These are phyloP conservation scores for Druon quercuslanigerum DNA, from an alignment of 1,140 invertebrate species.

Conservation along the genomic window DNA sequence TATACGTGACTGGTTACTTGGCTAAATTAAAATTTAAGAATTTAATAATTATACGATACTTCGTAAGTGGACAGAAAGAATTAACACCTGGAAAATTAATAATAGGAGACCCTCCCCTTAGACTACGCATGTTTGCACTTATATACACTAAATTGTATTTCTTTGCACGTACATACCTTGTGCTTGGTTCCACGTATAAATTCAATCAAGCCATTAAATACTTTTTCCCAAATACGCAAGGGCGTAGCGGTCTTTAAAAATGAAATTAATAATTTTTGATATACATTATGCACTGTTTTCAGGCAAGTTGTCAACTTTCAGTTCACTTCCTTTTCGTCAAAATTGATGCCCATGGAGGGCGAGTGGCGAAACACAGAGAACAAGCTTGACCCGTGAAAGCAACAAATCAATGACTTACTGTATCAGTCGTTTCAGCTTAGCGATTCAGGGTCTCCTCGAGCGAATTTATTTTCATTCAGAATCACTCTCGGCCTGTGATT, in stretches of 20 bases:
- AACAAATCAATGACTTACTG: constrained; percentile 26
- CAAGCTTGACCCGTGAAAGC: constrained; percentile 15
- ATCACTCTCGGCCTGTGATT: constrained; percentile 66
- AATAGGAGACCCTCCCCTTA: constrained; percentile 33
- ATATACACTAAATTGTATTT: constrained; percentile 31
- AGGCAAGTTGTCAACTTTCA: not conserved
- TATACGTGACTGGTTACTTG: constrained; percentile 27
- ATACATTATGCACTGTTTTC: not conserved
- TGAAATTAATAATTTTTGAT: constrained; percentile 3
- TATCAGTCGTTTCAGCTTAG: constrained; percentile 28
- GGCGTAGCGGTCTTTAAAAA: not conserved
- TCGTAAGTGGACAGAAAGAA: constrained; percentile 28
- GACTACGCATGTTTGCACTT: constrained; percentile 32
- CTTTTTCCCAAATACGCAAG: constrained; percentile 4
- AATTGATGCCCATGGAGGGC: not conserved
- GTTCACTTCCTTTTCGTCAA: not conserved
- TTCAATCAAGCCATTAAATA: constrained; percentile 31
- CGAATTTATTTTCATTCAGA: constrained; percentile 57
- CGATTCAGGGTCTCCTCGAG: constrained; percentile 28
- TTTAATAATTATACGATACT: constrained; percentile 24
- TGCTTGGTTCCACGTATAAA: constrained; percentile 27
- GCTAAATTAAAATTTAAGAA: constrained; percentile 29
- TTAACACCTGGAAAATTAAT: constrained; percentile 20
- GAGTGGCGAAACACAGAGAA: not conserved
- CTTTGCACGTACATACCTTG: constrained; percentile 24